These are phyloP conservation scores for Ricordea florida DNA, from an alignment of 92 coral and sea anemone genomes.

Conservation along the genomic window DNA sequence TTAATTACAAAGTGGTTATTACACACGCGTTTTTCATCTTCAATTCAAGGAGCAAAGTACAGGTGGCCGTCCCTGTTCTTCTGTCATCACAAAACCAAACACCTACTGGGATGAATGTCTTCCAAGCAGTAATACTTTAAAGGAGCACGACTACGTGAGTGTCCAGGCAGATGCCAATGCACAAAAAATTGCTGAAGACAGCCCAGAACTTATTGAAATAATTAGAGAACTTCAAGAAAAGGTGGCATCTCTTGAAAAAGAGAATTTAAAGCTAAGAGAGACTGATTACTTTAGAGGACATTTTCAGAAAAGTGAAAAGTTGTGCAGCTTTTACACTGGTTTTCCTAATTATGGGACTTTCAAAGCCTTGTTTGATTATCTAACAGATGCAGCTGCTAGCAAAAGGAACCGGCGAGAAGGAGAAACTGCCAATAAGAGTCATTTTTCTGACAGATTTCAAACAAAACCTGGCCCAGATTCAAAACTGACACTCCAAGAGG, in stretches of 20 bases:
- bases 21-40: no score
- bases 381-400: no score
- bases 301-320: slow-evolving; percentile 3
- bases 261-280: slow-evolving; percentile 3
- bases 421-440: no score
- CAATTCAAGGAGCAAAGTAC: no score
- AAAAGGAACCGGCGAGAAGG: no score
- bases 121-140: slow-evolving; percentile 13
- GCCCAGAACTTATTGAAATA: not conserved
- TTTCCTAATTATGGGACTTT: slow-evolving; percentile 51
- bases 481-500: no score
- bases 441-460: no score
- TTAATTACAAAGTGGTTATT: no score
- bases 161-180: not conserved
- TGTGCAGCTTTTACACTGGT: slow-evolving; percentile 50
- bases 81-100: no score
- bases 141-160: slow-evolving; percentile 26
- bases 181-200: not conserved
- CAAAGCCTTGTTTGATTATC: no score
- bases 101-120: slow-evolving; percentile 16
- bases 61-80: no score
- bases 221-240: slow-evolving; percentile 27
- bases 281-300: slow-evolving; percentile 20
- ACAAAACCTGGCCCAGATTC: no score
- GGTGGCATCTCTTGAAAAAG: slow-evolving; percentile 28